Conservation (phyloP, 2,888 invertebrate species). For the Monopis laevigella region DNA sequence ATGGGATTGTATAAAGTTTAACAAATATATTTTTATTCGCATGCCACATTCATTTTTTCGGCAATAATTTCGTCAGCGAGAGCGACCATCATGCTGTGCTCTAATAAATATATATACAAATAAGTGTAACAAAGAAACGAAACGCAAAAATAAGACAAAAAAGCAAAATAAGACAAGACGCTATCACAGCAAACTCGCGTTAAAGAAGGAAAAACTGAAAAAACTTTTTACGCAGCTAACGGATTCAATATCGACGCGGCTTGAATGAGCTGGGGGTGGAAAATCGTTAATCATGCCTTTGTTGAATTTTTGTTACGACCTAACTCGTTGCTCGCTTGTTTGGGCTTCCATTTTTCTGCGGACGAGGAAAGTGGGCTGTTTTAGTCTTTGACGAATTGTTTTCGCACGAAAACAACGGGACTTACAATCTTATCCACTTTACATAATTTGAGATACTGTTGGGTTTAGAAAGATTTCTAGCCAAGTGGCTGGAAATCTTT, state of each 20-base stretch:
- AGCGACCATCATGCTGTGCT: no score
- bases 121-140: no score
- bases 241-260: slow-evolving; percentile 65
- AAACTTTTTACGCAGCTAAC: slow-evolving; percentile 64
- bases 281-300: slow-evolving; percentile 68
- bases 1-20: no score
- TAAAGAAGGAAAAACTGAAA: slow-evolving; percentile 37
- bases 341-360: slow-evolving; percentile 60
- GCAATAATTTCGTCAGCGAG: no score
- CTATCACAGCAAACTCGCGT: no score
- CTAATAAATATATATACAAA: no score
- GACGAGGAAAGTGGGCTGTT: slow-evolving; percentile 49
- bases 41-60: no score
- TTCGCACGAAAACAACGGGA: slow-evolving; percentile 43
- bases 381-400: slow-evolving; percentile 60
- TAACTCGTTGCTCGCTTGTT: slow-evolving; percentile 66
- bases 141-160: no score
- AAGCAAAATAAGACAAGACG: no score
- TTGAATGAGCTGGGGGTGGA: slow-evolving; percentile 61
- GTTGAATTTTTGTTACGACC: slow-evolving; percentile 65
- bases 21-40: no score
- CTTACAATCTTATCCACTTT: slow-evolving; percentile 13
- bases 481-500: no score
- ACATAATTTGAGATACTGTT: slow-evolving; percentile 12
- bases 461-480: no score